phyloP scores from a whole-genome alignment of 1,140 invertebrate species.

The Ostrea denselamellosa region DNA sequence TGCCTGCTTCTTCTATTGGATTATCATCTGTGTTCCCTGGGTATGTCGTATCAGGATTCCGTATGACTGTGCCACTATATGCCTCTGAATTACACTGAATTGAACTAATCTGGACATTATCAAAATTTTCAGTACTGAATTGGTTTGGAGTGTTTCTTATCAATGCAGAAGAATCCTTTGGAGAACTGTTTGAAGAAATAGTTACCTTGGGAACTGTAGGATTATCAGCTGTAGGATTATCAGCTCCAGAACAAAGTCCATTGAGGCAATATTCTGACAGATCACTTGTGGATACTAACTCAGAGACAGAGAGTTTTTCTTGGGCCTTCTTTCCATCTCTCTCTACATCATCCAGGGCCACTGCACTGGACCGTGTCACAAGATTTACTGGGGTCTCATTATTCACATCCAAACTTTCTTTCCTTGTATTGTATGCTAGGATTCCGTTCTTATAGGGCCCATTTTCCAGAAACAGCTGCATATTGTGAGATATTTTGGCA shows the following conservation, averaged over 20 bases:
- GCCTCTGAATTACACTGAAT: not conserved
- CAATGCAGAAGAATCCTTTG: not conserved
- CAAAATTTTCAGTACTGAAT: not conserved
- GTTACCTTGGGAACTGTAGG: not conserved
- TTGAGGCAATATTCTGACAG: not conserved
- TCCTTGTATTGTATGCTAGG: not conserved
- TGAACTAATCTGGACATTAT: not conserved
- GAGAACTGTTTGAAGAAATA: not conserved
- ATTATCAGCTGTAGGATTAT: not conserved
- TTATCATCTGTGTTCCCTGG: not conserved
- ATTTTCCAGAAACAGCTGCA: constrained; percentile 71
- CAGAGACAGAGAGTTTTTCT: not conserved
- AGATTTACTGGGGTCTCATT: not conserved
- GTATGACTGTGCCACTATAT: not conserved
- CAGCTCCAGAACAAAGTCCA: not conserved
- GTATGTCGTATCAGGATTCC: not conserved
- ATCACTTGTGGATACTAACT: not conserved
- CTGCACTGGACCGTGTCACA: not conserved
- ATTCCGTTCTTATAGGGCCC: constrained; percentile 48
- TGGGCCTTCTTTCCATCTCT: not conserved
- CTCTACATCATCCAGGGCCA: not conserved
- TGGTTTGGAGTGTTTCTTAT: not conserved
- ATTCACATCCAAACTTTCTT: too few relatives aligned
- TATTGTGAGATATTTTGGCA: constrained; percentile 70
- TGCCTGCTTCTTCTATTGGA: not conserved